phyloP scores from a whole-genome alignment of 1,140 invertebrate species.

The Pristionchus pacificus region DNA sequence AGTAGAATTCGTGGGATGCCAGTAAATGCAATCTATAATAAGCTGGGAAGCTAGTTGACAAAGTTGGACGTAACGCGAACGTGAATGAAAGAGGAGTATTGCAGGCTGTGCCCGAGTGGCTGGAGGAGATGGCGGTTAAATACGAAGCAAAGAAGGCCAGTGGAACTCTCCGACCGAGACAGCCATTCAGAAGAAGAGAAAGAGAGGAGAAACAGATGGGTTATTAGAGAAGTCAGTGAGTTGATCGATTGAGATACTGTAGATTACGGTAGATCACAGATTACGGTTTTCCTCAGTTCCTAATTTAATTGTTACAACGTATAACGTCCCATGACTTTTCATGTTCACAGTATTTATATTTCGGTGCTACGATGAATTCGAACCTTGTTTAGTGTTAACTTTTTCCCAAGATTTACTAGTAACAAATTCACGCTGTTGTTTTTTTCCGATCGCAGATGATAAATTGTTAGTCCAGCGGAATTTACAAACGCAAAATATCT shows the following conservation, averaged over 20 bases:
- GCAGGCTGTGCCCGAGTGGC: neutral
- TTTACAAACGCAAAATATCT: too few relatives aligned
- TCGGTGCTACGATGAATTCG: neutral
- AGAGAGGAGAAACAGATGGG: neutral
- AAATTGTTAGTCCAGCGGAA: too few relatives aligned
- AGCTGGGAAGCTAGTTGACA: too few relatives aligned
- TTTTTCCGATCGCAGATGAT: too few relatives aligned
- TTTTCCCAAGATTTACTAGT: too few relatives aligned
- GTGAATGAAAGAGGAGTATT: too few relatives aligned
- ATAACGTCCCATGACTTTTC: too few relatives aligned
- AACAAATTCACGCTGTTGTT: too few relatives aligned
- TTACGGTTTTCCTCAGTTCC: neutral
- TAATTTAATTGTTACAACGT: neutral
- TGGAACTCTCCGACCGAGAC: neutral
- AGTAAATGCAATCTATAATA: too few relatives aligned
- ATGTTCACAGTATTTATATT: neutral
- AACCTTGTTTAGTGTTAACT: neutral
- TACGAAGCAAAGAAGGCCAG: neutral
- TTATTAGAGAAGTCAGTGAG: neutral
- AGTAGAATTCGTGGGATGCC: too few relatives aligned
- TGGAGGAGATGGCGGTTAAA: neutral
- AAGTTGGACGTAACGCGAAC: too few relatives aligned
- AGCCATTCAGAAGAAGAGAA: neutral
- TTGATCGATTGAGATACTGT: neutral
- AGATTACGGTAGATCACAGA: too few relatives aligned